Base-by-base conservation (phyloP, 2,113 vertebrate species). In the Eupsittula cactorum region DNA sequence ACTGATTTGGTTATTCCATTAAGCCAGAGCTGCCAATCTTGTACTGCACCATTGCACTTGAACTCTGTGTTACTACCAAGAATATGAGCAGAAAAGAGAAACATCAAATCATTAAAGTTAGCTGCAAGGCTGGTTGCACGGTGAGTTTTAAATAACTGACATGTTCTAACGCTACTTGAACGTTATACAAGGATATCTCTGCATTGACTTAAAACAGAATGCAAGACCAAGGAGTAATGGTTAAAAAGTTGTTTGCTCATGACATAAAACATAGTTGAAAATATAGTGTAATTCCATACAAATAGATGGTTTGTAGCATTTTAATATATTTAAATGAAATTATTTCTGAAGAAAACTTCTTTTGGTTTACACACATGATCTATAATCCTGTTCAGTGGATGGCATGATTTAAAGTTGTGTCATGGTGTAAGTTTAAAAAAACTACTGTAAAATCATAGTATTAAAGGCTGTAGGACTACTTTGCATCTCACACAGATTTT, bases 1-100 rank as follows among this genome's bases (percentile, higher is more conserved):
- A 41, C 9, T 62, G 18, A 31, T 20, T 57, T 37, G 20, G 82
- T 80, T 73, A 69, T 65, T 92, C 59, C 73, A 20, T 52, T 70
- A 62, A 69, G 4, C 10, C 50, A 74, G 41, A 89, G 17, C 46
- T 90, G 55, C 41, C 63, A 62, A 44, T 10, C 10, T 75, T 37
- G 14, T 42, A 13, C 11, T 24, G 18, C 0, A 0, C 14, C 53
- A n/a, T 59, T 19, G 21, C 13, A 8, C 9, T 50, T 63, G 42
- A 20, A 71, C 10, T 6, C 55, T n/a, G 18, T 15, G 19, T 76
- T 75, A 21, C 19, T n/a, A 46, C 7, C 7, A 68, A 23, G 21
- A 81, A 67, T 44, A 63, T 9, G 23, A 86, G 18, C 13, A 83
- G 33, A 63, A 86, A 49, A 44, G 24, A 23, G n/a, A 70, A 86